These are phyloP conservation scores for Lysandra coridon DNA, from an alignment of 2,888 invertebrate genomes.

Conservation along the genomic window DNA sequence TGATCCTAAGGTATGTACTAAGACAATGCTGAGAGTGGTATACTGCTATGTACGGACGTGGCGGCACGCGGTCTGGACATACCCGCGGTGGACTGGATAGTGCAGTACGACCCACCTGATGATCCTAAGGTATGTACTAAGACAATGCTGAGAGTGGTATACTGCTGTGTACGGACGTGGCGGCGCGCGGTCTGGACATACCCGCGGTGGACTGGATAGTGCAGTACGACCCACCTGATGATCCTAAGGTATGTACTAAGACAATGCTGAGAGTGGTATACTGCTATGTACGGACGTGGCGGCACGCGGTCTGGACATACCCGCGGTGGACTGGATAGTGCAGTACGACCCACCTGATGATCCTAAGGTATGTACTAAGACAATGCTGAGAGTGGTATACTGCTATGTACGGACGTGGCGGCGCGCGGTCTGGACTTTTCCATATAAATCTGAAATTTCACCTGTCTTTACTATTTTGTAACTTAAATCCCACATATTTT, in stretches of 20 bases:
- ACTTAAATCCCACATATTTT: no score
- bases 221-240: no score
- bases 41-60: slow-evolving; percentile 97
- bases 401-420: no score
- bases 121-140: slow-evolving; percentile 79
- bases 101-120: slow-evolving; percentile 82
- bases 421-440: no score
- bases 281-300: no score
- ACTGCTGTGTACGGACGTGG: slow-evolving; percentile 71
- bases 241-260: no score
- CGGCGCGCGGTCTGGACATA: no score
- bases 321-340: slow-evolving; percentile 99
- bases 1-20: slow-evolving; percentile 79
- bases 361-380: slow-evolving; percentile 67
- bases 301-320: slow-evolving; percentile 53
- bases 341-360: slow-evolving; percentile 99
- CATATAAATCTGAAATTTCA: no score
- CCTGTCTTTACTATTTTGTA: no score
- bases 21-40: slow-evolving; percentile 92
- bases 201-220: no score
- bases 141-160: slow-evolving; percentile 89
- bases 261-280: no score
- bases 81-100: slow-evolving; percentile 99
- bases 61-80: slow-evolving; percentile 86
- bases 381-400: no score